Base-by-base conservation (phyloP, 2,797 vertebrate genomes). In the Miichthys miiuy region DNA sequence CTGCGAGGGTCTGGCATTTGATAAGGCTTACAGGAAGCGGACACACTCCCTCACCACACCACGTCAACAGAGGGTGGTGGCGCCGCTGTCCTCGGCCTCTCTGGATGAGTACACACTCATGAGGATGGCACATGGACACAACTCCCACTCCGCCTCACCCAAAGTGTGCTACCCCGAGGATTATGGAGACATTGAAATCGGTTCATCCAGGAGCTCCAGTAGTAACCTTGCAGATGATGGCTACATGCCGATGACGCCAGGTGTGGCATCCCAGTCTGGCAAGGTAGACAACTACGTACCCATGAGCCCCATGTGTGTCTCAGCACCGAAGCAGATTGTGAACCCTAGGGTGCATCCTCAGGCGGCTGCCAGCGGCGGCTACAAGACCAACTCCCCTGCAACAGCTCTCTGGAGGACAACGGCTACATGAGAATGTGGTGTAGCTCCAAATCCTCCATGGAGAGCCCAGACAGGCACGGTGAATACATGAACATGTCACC, bases 341-440 rank as follows among this genome's bases (percentile, higher is more conserved):
- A 98, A 97, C 80, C 97, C 98, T 0, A 92, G 96, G 56, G 91
- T 90, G 0, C 95, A 93, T 54, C 87, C 92, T 38, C 94, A 89
- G 62, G 88, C 87, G 0, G 82, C 84, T 0, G 89, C 83, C 50
- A 86, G 85, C 34, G 68, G 72, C 0, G 70, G 92, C 77, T 95
- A 92, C 91, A 97, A 96, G 90, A 94, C 94, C 63, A 94, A 81
- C 88, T 98, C 97, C 0, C 92, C 12, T 92, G 94, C 4, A 96
- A 96, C 85, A 91, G 93, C 81, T 98, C 97, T 1, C 94, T 97
- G 0, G 97, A 99, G n/a, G 97, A 98, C 84, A 97, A 87, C 0
- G 96, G 97, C 54, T 99, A 99, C 89, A 97, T 98, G 97, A 93
- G 94, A 38, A 99, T 99, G 98, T 97, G 96, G 95, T 96, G 95